Evolutionary conservation across 2,797 vertebrate genomes (phyloP).

Genomic region (Sebastes oblongus): DNA sequence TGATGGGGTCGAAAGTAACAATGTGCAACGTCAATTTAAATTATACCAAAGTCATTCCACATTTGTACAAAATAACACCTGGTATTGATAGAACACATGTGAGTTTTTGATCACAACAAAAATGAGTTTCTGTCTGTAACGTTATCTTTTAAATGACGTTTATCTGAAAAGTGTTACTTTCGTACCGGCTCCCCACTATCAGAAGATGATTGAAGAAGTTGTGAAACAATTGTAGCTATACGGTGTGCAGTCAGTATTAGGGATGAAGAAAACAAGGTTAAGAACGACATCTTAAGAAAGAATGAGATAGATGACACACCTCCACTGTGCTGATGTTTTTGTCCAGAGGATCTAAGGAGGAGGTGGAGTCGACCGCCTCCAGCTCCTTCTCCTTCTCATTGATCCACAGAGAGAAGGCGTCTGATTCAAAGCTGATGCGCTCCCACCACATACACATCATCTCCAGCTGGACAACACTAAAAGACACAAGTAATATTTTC

Average conservation of each 20-base stretch:
- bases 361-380: slow-evolving; percentile 74
- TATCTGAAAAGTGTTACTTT: too few species aligned
- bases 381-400: slow-evolving; percentile 87
- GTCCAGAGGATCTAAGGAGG: slow-evolving; percentile 83
- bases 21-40: too few species aligned
- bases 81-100: too few species aligned
- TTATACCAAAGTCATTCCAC: too few species aligned
- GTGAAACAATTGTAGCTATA: neutral
- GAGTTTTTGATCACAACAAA: too few species aligned
- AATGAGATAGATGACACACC: slow-evolving; percentile 67
- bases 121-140: too few species aligned
- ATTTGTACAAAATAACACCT: too few species aligned
- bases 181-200: neutral
- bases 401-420: slow-evolving; percentile 88
- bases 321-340: slow-evolving; percentile 86
- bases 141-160: too few species aligned
- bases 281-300: neutral
- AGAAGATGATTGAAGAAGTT: slow-evolving; percentile 2
- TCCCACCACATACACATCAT: slow-evolving; percentile 89
- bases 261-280: neutral
- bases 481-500: slow-evolving; percentile 4
- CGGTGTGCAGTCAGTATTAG: neutral
- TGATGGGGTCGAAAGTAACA: too few species aligned
- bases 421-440: slow-evolving; percentile 86
- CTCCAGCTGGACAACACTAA: slow-evolving; percentile 91